Evolutionary conservation across 2,797 vertebrate species (phyloP).

Genomic region (Micromesistius poutassou): DNA sequence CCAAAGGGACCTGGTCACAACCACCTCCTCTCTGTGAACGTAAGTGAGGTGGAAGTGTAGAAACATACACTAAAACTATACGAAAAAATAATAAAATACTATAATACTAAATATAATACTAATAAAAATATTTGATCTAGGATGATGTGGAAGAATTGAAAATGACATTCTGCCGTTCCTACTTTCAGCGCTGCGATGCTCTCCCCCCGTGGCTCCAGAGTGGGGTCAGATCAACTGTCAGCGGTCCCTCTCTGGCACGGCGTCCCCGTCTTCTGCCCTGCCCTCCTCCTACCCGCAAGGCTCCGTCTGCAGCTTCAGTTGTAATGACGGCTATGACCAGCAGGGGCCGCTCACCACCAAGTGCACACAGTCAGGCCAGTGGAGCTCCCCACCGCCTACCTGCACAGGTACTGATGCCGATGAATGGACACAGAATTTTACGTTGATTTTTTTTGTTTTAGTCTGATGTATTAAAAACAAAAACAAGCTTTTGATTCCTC

Average conservation of each 20-base stretch:
- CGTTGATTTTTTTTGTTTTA: not conserved
- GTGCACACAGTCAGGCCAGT: constrained; percentile 45
- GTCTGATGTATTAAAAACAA: not conserved
- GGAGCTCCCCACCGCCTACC: constrained; percentile 42
- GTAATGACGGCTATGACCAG: constrained; percentile 51
- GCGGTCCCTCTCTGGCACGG: not conserved
- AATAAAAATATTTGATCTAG: too few species aligned
- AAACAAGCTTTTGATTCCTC: not conserved
- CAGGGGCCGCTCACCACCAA: constrained; percentile 38
- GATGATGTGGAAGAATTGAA: not conserved
- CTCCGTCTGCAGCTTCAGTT: constrained; percentile 46
- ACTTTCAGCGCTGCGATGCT: constrained; percentile 42
- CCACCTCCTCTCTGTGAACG: not conserved
- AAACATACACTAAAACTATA: not conserved
- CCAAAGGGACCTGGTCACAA: not conserved
- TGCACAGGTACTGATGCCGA: constrained; percentile 44
- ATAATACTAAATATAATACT: too few species aligned
- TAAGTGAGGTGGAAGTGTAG: not conserved
- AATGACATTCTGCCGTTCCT: constrained; percentile 4
- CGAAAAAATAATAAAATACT: too few species aligned
- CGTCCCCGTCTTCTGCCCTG: not conserved
- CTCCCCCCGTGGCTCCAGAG: constrained; percentile 30
- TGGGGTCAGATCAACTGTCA: constrained; percentile 39
- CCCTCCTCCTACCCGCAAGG: constrained; percentile 13
- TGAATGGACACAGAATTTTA: too few species aligned